phyloP scores from a whole-genome alignment of 2,888 invertebrate genomes.

The Erebia palarica region DNA sequence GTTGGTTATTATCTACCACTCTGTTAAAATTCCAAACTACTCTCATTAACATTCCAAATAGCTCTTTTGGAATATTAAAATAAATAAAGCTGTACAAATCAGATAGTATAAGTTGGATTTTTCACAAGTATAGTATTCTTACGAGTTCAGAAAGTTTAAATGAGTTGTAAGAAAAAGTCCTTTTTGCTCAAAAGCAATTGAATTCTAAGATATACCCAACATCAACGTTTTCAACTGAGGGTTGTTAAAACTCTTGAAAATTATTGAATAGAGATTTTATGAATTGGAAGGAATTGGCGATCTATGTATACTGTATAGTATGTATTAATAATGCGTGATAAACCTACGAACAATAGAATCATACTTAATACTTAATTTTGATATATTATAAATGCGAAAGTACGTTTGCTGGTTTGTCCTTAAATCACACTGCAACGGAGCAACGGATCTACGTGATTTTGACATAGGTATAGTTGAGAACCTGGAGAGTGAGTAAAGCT shows the following conservation, averaged over 20 bases:
- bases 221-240: not conserved
- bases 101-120: not conserved
- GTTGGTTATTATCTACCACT: not conserved
- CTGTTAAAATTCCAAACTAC: not conserved
- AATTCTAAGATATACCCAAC: not conserved
- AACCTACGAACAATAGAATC: too few species aligned
- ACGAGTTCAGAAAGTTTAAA: constrained; percentile 1
- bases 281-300: too few species aligned
- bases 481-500: too few species aligned
- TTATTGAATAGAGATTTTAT: not conserved
- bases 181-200: not conserved
- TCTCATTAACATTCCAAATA: constrained; percentile 1
- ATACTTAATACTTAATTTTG: too few species aligned
- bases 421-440: too few species aligned
- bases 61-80: not conserved
- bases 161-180: not conserved
- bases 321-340: too few species aligned
- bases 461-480: too few species aligned
- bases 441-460: too few species aligned
- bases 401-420: too few species aligned
- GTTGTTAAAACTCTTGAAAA: not conserved
- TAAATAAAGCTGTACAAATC: not conserved
- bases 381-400: too few species aligned
- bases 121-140: not conserved
- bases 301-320: too few species aligned